Evolutionary conservation across 2,113 vertebrate genomes (phyloP), one percentile per base, ranked within the genome.

Genomic region (Anguilla japonica): DNA sequence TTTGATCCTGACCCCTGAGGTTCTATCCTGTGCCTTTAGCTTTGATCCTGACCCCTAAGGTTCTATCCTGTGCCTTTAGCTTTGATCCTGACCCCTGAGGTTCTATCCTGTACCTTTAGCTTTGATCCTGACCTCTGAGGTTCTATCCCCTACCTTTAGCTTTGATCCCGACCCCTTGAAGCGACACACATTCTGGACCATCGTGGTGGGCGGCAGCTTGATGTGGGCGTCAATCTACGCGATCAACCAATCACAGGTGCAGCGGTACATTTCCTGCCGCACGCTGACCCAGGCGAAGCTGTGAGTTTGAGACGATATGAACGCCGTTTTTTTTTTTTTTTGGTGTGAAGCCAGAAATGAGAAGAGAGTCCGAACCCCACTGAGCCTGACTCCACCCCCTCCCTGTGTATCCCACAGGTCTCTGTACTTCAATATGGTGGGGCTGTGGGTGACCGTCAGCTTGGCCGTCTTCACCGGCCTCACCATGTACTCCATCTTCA

Each of bases 191-290:
- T 96, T 96, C 90, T 96, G 96, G 96, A 93, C 89, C 41, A 94
- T 96, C 7, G 79, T 93, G 9, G 18, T 96, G 26, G 96, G 96
- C 0, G 96, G 96, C 14, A 96, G 93, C 85, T 26, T 96, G 60
- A 96, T 95, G 93, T 96, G 96, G 96, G 5, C 43, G 0, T 95
- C 96, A 3, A 93, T 96, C 84, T 96, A 96, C 60, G 86, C 94
- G 0, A 96, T 96, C 85, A 96, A 96, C 86, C 96, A 96, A 89
- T 96, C 96, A 80, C 96, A 96, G 89, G 96, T 96, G 88, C 96
- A 96, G 80, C 95, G 96, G 67, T 96, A 96, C 91, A 94, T 96
- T 84, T 94, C 96, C 83, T 96, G 96, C 90, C 94, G 92, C 91
- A 95, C 92, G 41, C 13, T 95, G 57, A 81, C 89, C 78, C 95